Evolutionary conservation across 1,140 invertebrate species (phyloP), one percentile per base, ranked within the genome.

Genomic region (Drosophila burlai): DNA sequence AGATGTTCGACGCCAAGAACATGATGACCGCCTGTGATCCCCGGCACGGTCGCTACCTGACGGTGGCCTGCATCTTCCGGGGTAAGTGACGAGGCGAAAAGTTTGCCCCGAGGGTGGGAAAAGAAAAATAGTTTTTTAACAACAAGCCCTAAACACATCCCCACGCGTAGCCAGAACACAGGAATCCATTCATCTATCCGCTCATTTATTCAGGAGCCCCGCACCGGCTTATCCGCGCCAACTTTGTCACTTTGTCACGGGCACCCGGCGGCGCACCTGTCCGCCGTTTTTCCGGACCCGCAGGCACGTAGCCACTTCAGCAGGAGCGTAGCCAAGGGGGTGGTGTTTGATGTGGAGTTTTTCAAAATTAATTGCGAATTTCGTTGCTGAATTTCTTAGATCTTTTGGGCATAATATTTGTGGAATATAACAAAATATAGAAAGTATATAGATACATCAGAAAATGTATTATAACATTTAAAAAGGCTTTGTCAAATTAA

Each of bases 21-120:
- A 99, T 99, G 98, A 99, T 99, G 98, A 97, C 97, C 24, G 98
- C 98, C n/a, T 99, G 98, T 91, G 97, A 99, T 92, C 97, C 98
- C 55, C 95, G 98, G 83, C 97, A 98, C 92, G 98, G 98, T 40
- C 95, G 98, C 62, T 99, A 99, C 93, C 94, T 99, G 16, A 99
- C 98, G 0, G 97, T 98, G 2, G 98, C 98, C 10, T 97, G 97
- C 49, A 97, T 99, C 82, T 99, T 99, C 96, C 95, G 98, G 93
- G 98, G 97, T 50, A 94, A 87, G 91, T 83, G 31, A 1, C 8
- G 26, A 50, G 34, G 64, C 60, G 68, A 63, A 73, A 76, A 52
- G 36, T 21, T 15, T 29, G n/a, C 47, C 15, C 4, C 15, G 4
- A 15, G 36, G 34, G 49, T 29, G 46, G 11, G 15, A 77, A 52